phyloP scores from a whole-genome alignment of 2,113 vertebrate genomes.

The Proterorhinus semilunaris region DNA sequence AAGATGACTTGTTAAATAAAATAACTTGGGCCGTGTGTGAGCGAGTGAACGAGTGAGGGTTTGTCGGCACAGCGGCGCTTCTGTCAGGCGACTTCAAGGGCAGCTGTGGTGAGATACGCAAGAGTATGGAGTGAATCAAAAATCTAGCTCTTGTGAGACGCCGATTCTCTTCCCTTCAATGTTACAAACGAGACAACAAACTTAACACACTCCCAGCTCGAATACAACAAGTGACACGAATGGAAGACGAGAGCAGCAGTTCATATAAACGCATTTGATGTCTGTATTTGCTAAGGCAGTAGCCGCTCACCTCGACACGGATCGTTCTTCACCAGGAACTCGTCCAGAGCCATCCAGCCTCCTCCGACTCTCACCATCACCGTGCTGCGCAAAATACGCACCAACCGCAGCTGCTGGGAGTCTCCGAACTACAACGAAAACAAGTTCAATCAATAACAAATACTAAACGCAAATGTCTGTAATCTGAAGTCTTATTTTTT shows the following conservation, averaged over 20 bases:
- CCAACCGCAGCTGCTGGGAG: conserved; percentile 98
- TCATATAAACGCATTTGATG: background rate
- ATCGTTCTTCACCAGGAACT: conserved; percentile 97
- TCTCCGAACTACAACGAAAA: conserved; percentile 86
- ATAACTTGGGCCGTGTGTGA: too few species aligned
- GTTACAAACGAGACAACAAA: too few species aligned
- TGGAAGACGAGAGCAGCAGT: background rate
- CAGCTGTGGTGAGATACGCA: too few species aligned
- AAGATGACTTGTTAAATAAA: too few species aligned
- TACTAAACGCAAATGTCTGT: background rate
- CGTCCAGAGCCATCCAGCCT: conserved; percentile 98
- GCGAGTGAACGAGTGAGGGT: too few species aligned
- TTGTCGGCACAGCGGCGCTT: too few species aligned
- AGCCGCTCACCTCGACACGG: conserved; percentile 91
- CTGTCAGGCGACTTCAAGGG: too few species aligned
- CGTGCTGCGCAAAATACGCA: conserved; percentile 94
- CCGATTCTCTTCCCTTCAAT: background rate
- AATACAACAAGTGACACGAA: background rate
- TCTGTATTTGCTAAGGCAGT: background rate
- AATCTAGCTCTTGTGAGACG: too few species aligned
- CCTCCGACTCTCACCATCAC: conserved; percentile 98
- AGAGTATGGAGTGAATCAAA: too few species aligned
- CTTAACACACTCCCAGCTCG: background rate
- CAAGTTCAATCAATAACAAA: background rate
- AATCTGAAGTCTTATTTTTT: background rate